Conservation (phyloP, 1,140 invertebrate genomes). For the Pachypsylla venusta region DNA sequence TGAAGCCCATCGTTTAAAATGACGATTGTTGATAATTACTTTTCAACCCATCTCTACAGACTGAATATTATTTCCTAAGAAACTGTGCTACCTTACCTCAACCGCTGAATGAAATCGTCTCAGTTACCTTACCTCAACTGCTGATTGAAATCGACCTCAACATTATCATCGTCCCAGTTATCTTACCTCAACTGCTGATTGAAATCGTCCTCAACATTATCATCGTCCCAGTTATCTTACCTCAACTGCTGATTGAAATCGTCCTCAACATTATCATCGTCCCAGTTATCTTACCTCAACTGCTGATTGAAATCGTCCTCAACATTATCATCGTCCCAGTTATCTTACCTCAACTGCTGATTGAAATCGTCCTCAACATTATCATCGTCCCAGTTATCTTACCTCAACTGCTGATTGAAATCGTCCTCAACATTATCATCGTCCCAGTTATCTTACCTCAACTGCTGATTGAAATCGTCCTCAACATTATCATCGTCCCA, state of each 20-base stretch:
- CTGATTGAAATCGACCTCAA: constrained; percentile 94
- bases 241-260: constrained; percentile 93
- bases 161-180: constrained; percentile 98
- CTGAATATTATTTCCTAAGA: no score
- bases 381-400: constrained; percentile 99
- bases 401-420: constrained; percentile 92
- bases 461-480: constrained; percentile 91
- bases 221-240: constrained; percentile 99
- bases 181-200: constrained; percentile 95
- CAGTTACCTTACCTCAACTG: constrained; percentile 65
- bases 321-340: constrained; percentile 98
- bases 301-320: constrained; percentile 96
- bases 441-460: constrained; percentile 85
- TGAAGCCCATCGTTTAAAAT: neutral
- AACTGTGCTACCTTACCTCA: neutral
- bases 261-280: constrained; percentile 96
- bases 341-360: constrained; percentile 94
- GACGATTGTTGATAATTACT: no score
- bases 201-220: constrained; percentile 96
- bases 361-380: constrained; percentile 97
- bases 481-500: constrained; percentile 99
- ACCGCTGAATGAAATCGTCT: no score
- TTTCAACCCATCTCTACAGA: no score
- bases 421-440: constrained; percentile 97
- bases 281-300: constrained; percentile 98